Base-by-base conservation (phyloP, 2,113 vertebrate species). In the Pongo abelii region DNA sequence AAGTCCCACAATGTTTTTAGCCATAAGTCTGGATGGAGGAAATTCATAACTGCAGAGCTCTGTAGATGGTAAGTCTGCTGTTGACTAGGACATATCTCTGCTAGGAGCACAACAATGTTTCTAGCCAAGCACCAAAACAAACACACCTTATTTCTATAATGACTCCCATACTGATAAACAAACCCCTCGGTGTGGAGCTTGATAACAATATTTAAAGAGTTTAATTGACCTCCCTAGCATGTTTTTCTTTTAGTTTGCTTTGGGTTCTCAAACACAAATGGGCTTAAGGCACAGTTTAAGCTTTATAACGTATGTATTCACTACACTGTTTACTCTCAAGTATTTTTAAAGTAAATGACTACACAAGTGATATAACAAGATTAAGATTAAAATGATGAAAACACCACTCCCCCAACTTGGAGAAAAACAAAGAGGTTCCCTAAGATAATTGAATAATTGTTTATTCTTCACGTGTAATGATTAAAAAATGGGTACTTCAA, bases 401-500 rank as follows among this genome's bases (percentile, higher is more conserved):
- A 48, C 2, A 67, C 25, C 2, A 8, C 8, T 11, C 48, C 2
- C 17, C 23, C 6, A 27, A 72, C 18, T 5, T 52, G 11, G 32
- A 81, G 32, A 72, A 83, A 50, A 92, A 4, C 16, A 52, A 35
- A 75, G 23, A 61, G 18, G 7, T 2, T 18, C 14, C 2, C 35
- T 16, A 16, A 9, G 13, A 85, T 30, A 10, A 0, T 38, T 0
- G 2, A 83, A 4, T n/a, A 25, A 16, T 17, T 23, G 2, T 14
- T 77, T 40, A 30, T 40, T 12, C 32, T 48, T 50, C 35, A 17
- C 16, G 16, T 20, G 2, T 14, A 40, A 70, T 10, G 16, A 61
- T 61, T n/a, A 77, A 61, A 50, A 74, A 69, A 27, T 69, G 6
- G 8, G 10, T 50, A 25, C 8, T 25, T 74, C 35, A 6, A 12